Percentiles rank a stretch among this genome's conserved stretches.
Evolutionary conservation across 2,888 invertebrate species (phyloP).

Genomic region (Orthonychiurus folsomi): DNA sequence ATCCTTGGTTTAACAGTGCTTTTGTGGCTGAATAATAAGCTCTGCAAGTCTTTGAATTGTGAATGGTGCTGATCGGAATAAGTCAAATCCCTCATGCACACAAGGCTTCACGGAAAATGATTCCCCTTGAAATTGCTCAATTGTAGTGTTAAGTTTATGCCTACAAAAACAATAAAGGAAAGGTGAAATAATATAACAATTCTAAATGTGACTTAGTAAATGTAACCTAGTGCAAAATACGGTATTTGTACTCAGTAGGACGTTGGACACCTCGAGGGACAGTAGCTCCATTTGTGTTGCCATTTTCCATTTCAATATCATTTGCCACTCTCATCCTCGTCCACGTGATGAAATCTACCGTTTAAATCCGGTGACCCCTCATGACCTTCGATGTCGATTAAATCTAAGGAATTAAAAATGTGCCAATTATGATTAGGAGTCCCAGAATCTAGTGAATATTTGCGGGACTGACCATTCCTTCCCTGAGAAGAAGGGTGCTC

Average conservation of each 20-base stretch:
- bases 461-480: constrained; percentile 55
- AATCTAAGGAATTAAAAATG: constrained; percentile 21
- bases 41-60: constrained; percentile 94
- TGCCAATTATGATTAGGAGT: too few relatives aligned
- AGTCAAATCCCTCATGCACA: constrained; percentile 35
- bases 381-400: constrained; percentile 38
- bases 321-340: constrained; percentile 21
- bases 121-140: constrained; percentile 33
- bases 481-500: constrained; percentile 64
- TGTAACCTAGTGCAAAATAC: neutral
- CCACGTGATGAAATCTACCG: neutral
- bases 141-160: constrained; percentile 31
- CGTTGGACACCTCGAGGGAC: neutral
- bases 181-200: too few relatives aligned
- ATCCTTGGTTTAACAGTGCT: constrained; percentile 90
- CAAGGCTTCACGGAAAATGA: constrained; percentile 26
- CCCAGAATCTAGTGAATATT: too few relatives aligned
- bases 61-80: constrained; percentile 62
- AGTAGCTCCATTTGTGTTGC: neutral
- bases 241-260: constrained; percentile 1
- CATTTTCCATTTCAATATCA: constrained; percentile 29
- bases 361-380: constrained; percentile 26
- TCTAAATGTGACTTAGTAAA: too few relatives aligned
- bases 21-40: constrained; percentile 76
- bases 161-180: too few relatives aligned